Conservation (phyloP, 2,888 invertebrate genomes). For the Opisthograptis luteolata region DNA sequence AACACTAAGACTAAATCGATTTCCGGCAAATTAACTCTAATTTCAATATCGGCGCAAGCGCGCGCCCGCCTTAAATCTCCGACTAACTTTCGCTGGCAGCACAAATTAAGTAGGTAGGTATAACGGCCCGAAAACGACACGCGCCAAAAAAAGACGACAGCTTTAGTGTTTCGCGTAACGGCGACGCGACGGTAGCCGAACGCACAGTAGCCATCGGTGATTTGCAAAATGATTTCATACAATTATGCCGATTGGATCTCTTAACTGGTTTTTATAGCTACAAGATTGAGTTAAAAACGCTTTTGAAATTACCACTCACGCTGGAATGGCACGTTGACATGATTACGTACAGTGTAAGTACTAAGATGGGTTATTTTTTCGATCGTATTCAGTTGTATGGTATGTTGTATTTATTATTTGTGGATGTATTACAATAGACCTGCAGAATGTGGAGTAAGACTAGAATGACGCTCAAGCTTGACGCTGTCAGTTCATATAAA, state of each 20-base stretch:
- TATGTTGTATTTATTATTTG: background rate
- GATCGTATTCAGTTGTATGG: constrained; percentile 4
- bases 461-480: no score
- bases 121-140: constrained; percentile 77
- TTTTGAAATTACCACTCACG: constrained; percentile 40
- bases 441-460: no score
- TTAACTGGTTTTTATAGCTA: constrained; percentile 41
- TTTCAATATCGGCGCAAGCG: constrained; percentile 47
- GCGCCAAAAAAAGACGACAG: constrained; percentile 75
- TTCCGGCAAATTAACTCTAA: constrained; percentile 32
- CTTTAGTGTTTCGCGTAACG: constrained; percentile 80
- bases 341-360: constrained; percentile 23
- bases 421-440: background rate
- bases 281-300: constrained; percentile 40
- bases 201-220: constrained; percentile 38
- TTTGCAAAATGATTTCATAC: constrained; percentile 48
- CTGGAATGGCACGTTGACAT: constrained; percentile 34
- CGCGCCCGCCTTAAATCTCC: constrained; percentile 31
- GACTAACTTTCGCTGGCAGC: constrained; percentile 78
- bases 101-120: constrained; percentile 62
- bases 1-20: constrained; percentile 23
- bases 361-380: constrained; percentile 11
- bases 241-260: constrained; percentile 45
- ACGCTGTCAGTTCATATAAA: no score
- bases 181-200: constrained; percentile 74